phyloP scores from a whole-genome alignment of 2,797 vertebrate genomes.

The Lacerta agilis region DNA sequence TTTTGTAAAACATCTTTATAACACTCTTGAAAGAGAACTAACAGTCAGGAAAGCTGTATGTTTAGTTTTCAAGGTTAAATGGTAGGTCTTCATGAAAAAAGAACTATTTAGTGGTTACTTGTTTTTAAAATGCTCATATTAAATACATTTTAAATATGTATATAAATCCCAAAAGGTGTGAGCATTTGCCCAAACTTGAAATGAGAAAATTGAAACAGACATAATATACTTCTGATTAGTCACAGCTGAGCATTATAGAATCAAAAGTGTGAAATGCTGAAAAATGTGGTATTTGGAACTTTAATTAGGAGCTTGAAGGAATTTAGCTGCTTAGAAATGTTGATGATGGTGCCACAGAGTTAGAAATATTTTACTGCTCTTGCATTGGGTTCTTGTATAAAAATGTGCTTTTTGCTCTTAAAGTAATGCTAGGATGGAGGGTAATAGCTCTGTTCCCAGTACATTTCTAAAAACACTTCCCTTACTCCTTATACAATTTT shows the following conservation, averaged over 20 bases:
- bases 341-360: neutral
- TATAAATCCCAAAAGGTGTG: neutral
- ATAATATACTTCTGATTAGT: neutral
- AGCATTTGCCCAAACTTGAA: neutral
- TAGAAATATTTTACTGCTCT: neutral
- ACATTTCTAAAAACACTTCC: neutral
- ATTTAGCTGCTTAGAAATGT: neutral
- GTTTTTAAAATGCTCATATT: neutral
- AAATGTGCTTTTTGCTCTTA: neutral
- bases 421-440: neutral
- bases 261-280: neutral
- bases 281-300: neutral
- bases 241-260: neutral
- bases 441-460: neutral
- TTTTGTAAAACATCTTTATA: neutral
- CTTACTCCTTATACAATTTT: neutral
- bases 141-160: slow-evolving; percentile 1
- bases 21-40: neutral
- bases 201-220: neutral
- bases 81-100: neutral
- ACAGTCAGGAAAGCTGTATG: neutral
- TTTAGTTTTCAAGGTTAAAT: neutral
- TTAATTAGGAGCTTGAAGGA: neutral
- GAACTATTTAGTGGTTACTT: neutral
- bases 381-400: neutral